phyloP scores from a whole-genome alignment of 2,888 invertebrate genomes.

The Sylvicola cinctus region DNA sequence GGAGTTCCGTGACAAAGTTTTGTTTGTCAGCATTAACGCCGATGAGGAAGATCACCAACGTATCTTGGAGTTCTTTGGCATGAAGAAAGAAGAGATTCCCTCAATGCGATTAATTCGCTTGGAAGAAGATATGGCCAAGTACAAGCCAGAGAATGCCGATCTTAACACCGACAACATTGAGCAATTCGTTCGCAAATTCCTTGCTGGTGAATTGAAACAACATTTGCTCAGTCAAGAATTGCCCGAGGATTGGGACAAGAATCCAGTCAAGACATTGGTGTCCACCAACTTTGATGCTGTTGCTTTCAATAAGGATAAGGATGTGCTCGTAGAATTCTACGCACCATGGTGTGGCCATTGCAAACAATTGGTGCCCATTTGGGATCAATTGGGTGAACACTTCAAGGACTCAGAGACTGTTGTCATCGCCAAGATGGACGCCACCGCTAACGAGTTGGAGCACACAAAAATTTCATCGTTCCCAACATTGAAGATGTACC shows the following conservation, averaged over 20 bases:
- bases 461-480: slow-evolving; percentile 87
- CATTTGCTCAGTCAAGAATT: slow-evolving; percentile 86
- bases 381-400: slow-evolving; percentile 88
- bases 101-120: slow-evolving; percentile 80
- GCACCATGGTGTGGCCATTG: slow-evolving; percentile 99
- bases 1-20: slow-evolving; percentile 73
- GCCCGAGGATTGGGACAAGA: slow-evolving; percentile 93
- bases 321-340: slow-evolving; percentile 96
- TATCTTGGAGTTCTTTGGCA: slow-evolving; percentile 98
- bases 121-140: slow-evolving; percentile 95
- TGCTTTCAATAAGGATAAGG: slow-evolving; percentile 67
- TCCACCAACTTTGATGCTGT: slow-evolving; percentile 91
- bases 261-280: slow-evolving; percentile 80
- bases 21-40: slow-evolving; percentile 89
- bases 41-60: slow-evolving; percentile 90
- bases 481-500: slow-evolving; percentile 88
- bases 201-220: slow-evolving; percentile 84
- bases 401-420: slow-evolving; percentile 64
- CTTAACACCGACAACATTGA: slow-evolving; percentile 20
- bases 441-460: slow-evolving; percentile 93
- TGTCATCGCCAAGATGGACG: slow-evolving; percentile 96
- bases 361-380: slow-evolving; percentile 92
- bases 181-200: slow-evolving; percentile 71
- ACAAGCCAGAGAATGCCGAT: slow-evolving; percentile 52
- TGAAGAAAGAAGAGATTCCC: slow-evolving; percentile 84